A percentile compares a stretch with the other conserved stretches of the same genome.
Evolutionary conservation across 2,888 invertebrate species (phyloP).

Genomic region (Corythucha ciliata): DNA sequence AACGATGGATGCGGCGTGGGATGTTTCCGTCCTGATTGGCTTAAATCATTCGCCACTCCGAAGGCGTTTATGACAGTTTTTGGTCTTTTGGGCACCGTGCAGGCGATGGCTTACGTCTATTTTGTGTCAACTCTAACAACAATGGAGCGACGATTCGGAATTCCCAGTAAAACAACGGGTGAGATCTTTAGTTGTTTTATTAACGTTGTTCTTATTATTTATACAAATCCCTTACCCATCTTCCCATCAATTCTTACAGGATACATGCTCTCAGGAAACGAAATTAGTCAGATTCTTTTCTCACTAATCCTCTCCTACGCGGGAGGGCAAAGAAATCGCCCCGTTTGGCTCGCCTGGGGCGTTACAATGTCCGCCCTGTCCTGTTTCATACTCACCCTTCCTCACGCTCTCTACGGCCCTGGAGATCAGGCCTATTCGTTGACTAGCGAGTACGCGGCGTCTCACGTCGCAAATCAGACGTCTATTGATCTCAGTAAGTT

Average conservation of each 20-base stretch:
- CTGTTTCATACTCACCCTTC: slow-evolving; percentile 51
- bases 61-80: slow-evolving; percentile 52
- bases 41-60: slow-evolving; percentile 50
- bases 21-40: slow-evolving; percentile 50
- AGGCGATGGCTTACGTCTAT: slow-evolving; percentile 58
- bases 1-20: slow-evolving; percentile 45
- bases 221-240: no score
- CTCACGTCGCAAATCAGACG: slow-evolving; percentile 16
- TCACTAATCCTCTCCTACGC: slow-evolving; percentile 54
- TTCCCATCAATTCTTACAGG: no score
- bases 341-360: slow-evolving; percentile 57
- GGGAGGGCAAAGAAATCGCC: slow-evolving; percentile 57
- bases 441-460: slow-evolving; percentile 42
- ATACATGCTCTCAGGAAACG: slow-evolving; percentile 57
- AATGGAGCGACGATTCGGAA: slow-evolving; percentile 57
- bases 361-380: slow-evolving; percentile 52
- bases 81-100: slow-evolving; percentile 53
- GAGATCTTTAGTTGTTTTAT: no score
- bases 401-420: slow-evolving; percentile 54
- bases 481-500: slow-evolving; percentile 21
- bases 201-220: no score
- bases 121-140: slow-evolving; percentile 59
- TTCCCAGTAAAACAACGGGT: slow-evolving; percentile 59
- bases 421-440: slow-evolving; percentile 47
- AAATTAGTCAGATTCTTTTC: slow-evolving; percentile 56